Conservation (phyloP, 2,888 invertebrate genomes). For the Sthenelais limicola region DNA sequence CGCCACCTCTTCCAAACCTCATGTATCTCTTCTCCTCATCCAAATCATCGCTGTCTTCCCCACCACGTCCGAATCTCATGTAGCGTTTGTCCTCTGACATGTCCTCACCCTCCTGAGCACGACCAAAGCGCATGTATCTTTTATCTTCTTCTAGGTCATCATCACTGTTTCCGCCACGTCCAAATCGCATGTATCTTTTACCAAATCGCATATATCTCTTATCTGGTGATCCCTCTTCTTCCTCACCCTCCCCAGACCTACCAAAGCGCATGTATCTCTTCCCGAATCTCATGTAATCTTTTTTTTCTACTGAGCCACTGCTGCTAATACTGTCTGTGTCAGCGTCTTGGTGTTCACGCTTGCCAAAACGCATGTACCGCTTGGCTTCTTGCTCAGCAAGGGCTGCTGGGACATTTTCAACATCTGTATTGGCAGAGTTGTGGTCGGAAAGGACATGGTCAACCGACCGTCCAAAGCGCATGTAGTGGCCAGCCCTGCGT, state of each 20-base stretch:
- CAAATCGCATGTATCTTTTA: slow-evolving; percentile 50
- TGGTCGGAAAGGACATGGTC: slow-evolving; percentile 45
- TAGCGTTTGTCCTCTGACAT: slow-evolving; percentile 45
- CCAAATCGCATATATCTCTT: slow-evolving; percentile 56
- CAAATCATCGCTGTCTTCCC: background rate
- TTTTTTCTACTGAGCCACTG: too few relatives aligned
- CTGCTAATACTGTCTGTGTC: too few relatives aligned
- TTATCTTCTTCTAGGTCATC: slow-evolving; percentile 45
- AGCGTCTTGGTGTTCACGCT: slow-evolving; percentile 36
- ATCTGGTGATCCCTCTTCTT: background rate
- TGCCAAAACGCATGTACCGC: slow-evolving; percentile 57
- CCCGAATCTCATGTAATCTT: slow-evolving; percentile 57
- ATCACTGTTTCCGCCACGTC: slow-evolving; percentile 45
- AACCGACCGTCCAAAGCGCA: slow-evolving; percentile 53
- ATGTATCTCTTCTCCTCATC: slow-evolving; percentile 58
- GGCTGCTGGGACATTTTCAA: slow-evolving; percentile 46
- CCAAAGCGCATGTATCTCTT: slow-evolving; percentile 50
- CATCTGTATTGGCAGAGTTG: background rate
- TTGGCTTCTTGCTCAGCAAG: slow-evolving; percentile 57
- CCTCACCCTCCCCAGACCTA: slow-evolving; percentile 31
- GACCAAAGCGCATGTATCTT: slow-evolving; percentile 51
- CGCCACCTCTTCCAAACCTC: slow-evolving; percentile 55
- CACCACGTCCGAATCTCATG: slow-evolving; percentile 50
- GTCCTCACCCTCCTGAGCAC: slow-evolving; percentile 45
- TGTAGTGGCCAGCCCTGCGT: slow-evolving; percentile 53